Conservation (phyloP, 2,113 vertebrate genomes). For the Bos javanicus region DNA sequence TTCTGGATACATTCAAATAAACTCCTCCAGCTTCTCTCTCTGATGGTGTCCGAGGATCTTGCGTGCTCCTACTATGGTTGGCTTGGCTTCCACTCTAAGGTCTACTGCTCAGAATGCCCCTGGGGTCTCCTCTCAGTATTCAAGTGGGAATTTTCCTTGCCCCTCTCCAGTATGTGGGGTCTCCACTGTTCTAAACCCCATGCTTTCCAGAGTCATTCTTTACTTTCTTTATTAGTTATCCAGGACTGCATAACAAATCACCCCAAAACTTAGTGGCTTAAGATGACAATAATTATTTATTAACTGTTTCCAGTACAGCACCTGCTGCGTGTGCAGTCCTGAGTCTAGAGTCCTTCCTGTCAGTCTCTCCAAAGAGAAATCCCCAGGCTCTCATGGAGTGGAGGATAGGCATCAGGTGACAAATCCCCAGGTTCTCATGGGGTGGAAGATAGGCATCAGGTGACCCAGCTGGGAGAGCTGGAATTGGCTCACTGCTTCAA, state of each 20-base stretch:
- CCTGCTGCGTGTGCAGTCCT: neutral
- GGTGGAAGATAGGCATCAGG: rapidly evolving
- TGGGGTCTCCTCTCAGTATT: neutral
- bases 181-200: neutral
- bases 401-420: neutral
- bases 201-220: neutral
- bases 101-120: neutral
- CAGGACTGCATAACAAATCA: neutral
- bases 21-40: neutral
- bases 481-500: neutral
- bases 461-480: neutral
- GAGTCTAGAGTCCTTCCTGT: neutral
- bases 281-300: neutral
- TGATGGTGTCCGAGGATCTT: neutral
- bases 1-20: neutral
- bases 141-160: neutral
- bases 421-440: neutral
- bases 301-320: neutral
- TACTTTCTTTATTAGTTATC: neutral
- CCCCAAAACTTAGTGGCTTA: neutral
- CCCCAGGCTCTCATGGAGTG: neutral
- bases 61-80: rapidly evolving
- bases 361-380: neutral
- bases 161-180: neutral
- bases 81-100: neutral